A percentile compares a stretch with the other conserved stretches of the same genome.
Evolutionary conservation across 2,888 invertebrate genomes (phyloP).

Genomic region (Chirona hameri): DNA sequence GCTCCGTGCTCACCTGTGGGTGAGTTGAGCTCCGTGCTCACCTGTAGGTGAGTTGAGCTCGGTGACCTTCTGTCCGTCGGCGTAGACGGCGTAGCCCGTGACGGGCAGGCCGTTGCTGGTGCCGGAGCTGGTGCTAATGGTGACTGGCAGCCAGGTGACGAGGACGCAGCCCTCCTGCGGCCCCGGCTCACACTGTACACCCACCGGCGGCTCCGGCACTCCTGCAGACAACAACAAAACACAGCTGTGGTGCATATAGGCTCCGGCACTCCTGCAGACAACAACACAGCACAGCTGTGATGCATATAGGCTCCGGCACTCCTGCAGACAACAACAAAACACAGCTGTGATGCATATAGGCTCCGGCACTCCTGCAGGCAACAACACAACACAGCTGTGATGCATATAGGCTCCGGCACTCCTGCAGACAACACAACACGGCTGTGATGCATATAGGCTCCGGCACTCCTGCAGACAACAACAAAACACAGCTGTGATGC

Average conservation of each 20-base stretch:
- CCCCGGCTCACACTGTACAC: conserved; percentile 89
- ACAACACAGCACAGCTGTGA: no score
- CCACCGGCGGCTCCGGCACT: conserved; percentile 62
- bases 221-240: conserved; percentile 40
- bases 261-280: no score
- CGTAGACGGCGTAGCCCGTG: conserved; percentile 95
- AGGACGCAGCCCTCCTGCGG: conserved; percentile 97
- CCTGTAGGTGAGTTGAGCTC: conserved; percentile 89
- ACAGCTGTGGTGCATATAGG: no score
- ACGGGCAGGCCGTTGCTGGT: conserved; percentile 57
- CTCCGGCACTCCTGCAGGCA: conserved; percentile 54
- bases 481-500: no score
- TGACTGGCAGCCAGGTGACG: conserved; percentile 98
- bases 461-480: conserved; percentile 51
- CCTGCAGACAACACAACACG: no score
- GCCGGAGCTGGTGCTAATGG: conserved; percentile 71
- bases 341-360: no score
- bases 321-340: conserved; percentile 44
- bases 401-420: no score
- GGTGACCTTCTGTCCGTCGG: conserved; percentile 93
- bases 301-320: conserved; percentile 56
- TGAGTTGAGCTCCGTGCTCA: neutral
- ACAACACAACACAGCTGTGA: no score
- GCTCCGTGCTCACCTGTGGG: no score
- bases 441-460: conserved; percentile 50